A percentile compares a stretch with the other conserved stretches of the same genome.
These are phyloP conservation scores for Cecidostiba fungosa DNA, from an alignment of 2,888 invertebrate genomes.

Conservation along the genomic window DNA sequence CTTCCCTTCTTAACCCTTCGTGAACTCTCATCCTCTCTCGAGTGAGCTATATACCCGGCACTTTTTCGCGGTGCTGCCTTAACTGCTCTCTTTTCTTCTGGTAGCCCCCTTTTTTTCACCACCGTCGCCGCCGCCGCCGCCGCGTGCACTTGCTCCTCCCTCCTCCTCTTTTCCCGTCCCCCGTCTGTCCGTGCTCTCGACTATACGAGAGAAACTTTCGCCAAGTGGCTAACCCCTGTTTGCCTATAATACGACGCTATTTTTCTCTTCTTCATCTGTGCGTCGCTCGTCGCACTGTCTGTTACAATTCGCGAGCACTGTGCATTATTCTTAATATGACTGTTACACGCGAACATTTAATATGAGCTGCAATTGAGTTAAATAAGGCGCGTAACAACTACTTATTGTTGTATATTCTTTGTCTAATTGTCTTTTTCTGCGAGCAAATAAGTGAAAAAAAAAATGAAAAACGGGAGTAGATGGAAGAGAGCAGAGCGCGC, in stretches of 20 bases:
- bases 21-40: conserved; percentile 71
- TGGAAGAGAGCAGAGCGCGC: background rate
- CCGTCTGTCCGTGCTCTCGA: conserved; percentile 71
- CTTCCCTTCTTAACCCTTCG: conserved; percentile 58
- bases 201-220: conserved; percentile 73
- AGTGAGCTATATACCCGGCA: conserved; percentile 67
- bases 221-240: conserved; percentile 78
- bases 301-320: background rate
- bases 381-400: no score
- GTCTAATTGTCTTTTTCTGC: background rate
- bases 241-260: conserved; percentile 77
- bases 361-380: background rate
- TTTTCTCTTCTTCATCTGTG: conserved; percentile 65
- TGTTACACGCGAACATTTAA: background rate
- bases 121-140: background rate
- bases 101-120: conserved; percentile 57
- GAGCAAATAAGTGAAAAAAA: background rate
- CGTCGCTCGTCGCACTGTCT: background rate
- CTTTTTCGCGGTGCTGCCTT: conserved; percentile 66
- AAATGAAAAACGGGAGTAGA: background rate
- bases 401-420: background rate
- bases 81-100: conserved; percentile 67
- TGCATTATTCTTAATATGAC: no score
- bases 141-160: conserved; percentile 42
- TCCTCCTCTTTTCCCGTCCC: conserved; percentile 66